Percentiles rank a stretch among this genome's conserved stretches.
phyloP scores from a whole-genome alignment of 2,113 vertebrate genomes.

The Pollimyrus isidori region DNA sequence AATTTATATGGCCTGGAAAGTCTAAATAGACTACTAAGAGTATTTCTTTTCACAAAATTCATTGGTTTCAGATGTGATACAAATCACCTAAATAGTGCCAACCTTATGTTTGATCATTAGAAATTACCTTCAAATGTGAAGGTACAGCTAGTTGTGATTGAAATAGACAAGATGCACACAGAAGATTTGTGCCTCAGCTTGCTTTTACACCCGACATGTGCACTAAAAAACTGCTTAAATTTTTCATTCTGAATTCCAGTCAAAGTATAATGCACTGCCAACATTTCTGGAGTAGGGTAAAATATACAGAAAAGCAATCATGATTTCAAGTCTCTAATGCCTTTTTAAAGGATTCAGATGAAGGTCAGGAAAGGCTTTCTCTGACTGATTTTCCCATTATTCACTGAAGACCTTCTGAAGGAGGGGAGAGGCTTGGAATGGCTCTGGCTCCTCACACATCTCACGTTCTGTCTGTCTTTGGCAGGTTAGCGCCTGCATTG shows the following conservation, averaged over 20 bases:
- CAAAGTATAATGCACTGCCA: constrained; percentile 48
- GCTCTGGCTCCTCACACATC: not conserved
- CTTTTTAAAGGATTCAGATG: constrained; percentile 56
- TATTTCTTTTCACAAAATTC: not conserved
- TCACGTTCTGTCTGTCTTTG: not conserved
- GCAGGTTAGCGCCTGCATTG: not conserved
- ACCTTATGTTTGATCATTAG: constrained; percentile 9
- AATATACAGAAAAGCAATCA: constrained; percentile 46
- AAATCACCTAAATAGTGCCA: not conserved
- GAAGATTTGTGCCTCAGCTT: constrained; percentile 40
- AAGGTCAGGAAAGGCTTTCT: constrained; percentile 44
- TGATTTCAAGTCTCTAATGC: constrained; percentile 53
- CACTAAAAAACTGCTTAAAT: constrained; percentile 56
- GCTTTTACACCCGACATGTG: constrained; percentile 56
- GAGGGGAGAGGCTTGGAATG: not conserved
- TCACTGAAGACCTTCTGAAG: not conserved
- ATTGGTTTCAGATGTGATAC: constrained; percentile 10
- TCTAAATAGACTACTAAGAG: constrained; percentile 29
- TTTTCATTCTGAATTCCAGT: constrained; percentile 65
- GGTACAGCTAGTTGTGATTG: constrained; percentile 45
- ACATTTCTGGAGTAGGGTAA: constrained; percentile 51
- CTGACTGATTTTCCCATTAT: constrained; percentile 41
- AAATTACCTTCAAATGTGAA: not conserved
- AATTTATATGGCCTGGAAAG: constrained; percentile 30
- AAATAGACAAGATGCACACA: constrained; percentile 22